phyloP scores from a whole-genome alignment of 2,113 vertebrate species.

The Acanthisitta chloris region DNA sequence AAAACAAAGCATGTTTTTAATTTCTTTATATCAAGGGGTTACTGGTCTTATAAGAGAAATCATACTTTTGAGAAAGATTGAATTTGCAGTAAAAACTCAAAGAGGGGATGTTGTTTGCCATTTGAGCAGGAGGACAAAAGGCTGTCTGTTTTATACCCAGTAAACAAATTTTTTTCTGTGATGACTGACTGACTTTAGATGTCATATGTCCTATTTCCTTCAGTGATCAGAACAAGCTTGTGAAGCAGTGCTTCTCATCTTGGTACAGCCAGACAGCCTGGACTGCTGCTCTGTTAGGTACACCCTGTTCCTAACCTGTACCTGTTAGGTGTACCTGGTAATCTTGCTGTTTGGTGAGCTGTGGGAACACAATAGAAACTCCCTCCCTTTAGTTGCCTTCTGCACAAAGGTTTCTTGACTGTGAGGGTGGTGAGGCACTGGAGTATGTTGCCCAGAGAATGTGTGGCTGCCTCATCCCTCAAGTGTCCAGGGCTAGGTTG shows the following conservation, averaged over 20 bases:
- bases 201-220: background rate
- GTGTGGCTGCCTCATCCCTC: too few species aligned
- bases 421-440: background rate
- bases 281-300: accelerated
- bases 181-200: background rate
- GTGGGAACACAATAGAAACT: accelerated
- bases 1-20: background rate
- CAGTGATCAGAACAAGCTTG: background rate
- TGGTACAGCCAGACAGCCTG: accelerated
- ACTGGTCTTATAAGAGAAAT: background rate
- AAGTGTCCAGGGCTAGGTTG: background rate
- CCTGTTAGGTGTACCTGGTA: accelerated
- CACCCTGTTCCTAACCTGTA: too few species aligned
- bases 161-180: background rate
- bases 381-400: background rate
- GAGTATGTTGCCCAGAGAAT: background rate
- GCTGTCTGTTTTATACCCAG: background rate
- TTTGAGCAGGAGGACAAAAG: background rate
- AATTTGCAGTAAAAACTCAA: background rate
- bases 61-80: background rate
- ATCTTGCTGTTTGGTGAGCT: background rate
- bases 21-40: background rate
- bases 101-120: background rate
- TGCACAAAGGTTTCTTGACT: background rate
- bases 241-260: background rate